phyloP scores from a whole-genome alignment of 1,140 invertebrate genomes.

The Glossosoma conforme region DNA sequence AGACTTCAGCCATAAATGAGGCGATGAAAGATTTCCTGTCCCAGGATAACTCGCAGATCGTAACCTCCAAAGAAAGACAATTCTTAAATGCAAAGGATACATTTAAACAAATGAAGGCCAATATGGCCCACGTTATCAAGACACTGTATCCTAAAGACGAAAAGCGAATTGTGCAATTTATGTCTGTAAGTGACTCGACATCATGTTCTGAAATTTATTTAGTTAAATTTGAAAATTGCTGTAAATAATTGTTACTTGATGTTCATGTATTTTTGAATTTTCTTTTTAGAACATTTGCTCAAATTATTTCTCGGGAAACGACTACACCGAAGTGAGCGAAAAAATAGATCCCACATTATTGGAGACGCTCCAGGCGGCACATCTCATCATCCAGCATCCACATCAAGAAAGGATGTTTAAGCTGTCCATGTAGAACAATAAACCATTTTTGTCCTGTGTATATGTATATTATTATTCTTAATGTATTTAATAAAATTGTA shows the following conservation, averaged over 20 bases:
- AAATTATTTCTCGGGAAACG: conserved; percentile 14
- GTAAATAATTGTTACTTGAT: no score
- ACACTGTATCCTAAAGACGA: conserved; percentile 37
- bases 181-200: conserved; percentile 36
- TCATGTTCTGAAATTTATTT: conserved; percentile 1
- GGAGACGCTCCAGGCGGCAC: conserved; percentile 12
- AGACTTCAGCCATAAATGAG: conserved; percentile 5
- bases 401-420: conserved; percentile 19
- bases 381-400: conserved; percentile 20
- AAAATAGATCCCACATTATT: conserved; percentile 11
- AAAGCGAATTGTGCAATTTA: conserved; percentile 34
- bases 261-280: no score
- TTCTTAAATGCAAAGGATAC: conserved; percentile 38
- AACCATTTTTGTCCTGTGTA: no score
- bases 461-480: no score
- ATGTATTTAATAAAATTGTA: no score
- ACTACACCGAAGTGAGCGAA: conserved; percentile 15
- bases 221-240: not conserved
- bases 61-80: conserved; percentile 34
- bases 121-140: conserved; percentile 38
- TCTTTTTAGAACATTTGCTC: conserved; percentile 22
- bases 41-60: conserved; percentile 30
- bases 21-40: conserved; percentile 34
- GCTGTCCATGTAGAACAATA: conserved; percentile 10
- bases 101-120: conserved; percentile 37